Base-by-base conservation (phyloP, 2,797 vertebrate species). In the Muraenolepis orangiensis region DNA sequence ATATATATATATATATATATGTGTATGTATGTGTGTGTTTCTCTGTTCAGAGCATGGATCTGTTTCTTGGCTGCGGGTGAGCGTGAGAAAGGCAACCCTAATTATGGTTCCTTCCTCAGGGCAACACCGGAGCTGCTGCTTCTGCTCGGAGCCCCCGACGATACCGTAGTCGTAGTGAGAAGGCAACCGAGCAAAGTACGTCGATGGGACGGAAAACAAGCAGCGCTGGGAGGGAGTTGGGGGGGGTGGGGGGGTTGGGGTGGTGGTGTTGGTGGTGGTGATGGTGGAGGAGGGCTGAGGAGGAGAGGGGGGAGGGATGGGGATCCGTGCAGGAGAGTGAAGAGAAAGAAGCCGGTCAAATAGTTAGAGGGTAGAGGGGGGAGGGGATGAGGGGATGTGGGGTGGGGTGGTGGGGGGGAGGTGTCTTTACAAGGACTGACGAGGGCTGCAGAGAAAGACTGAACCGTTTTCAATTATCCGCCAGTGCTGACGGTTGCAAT, bases 401-500 rank as follows among this genome's bases (percentile, higher is more conserved):
- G 32, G 32, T 3, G 8, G 3, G 32, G 32, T 7, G 42, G 57
- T 10, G 8, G 23, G n/a, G 57, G 23, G 57, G 57, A n/a, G 51
- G 3, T 64, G 23, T 26, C 23, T 64, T 26, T 26, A 64, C 57
- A 64, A 23, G 57, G 26, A 26, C 51, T 61, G 51, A 23, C 18
- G 13, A 16, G 7, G n/a, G 20, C 51, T 57, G 51, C 51, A 57
- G 51, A 23, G 51, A 8, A 57, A 57, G 20, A 57, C 51, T 57
- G 51, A 57, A 64, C 57, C n/a, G 12, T 64, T 64, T 26, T 57
- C 51, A 57, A 57, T 57, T 57, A 57, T 57, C 57, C 23, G 11
- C 57, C 57, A 64, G n/a, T 64, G 57, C 57, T 64, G 57, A 64
- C 57, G 23, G 57, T 26, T 64, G 57, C 57, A 64, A 64, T 64